Percentiles rank a stretch among this genome's conserved stretches.
phyloP scores from a whole-genome alignment of 2,888 invertebrate species.

The Xestia ashworthii region DNA sequence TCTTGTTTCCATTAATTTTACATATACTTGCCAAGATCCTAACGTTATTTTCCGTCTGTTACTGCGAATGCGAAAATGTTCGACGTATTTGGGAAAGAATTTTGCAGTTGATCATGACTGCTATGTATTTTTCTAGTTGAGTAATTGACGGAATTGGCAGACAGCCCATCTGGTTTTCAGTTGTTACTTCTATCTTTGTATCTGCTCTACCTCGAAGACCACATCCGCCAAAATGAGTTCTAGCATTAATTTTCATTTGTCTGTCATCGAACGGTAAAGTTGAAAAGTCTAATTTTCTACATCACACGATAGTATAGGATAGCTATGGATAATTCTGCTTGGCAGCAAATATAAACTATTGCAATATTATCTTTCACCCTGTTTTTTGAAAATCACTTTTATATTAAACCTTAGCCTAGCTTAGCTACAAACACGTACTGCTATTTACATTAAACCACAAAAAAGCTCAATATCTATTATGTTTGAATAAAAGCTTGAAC shows the following conservation, averaged over 20 bases:
- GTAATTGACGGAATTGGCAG: conserved; percentile 37
- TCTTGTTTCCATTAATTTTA: conserved; percentile 64
- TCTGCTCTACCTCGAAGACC: background rate
- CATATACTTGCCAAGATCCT: conserved; percentile 57
- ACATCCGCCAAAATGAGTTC: background rate
- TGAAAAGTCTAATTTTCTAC: background rate
- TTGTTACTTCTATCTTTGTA: conserved; percentile 10
- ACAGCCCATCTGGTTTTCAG: conserved; percentile 22
- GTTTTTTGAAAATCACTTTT: background rate
- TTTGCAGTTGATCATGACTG: conserved; percentile 26
- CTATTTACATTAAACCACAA: conserved; percentile 40
- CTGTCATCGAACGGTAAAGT: background rate
- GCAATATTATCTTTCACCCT: too few species aligned
- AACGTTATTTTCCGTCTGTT: conserved; percentile 46
- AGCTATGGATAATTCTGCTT: background rate
- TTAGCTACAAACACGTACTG: background rate
- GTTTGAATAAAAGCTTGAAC: conserved; percentile 39
- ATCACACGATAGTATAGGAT: background rate
- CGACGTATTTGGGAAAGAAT: conserved; percentile 26
- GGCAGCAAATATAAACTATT: background rate
- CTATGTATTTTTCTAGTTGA: conserved; percentile 38
- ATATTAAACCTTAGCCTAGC: conserved; percentile 8
- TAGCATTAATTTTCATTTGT: background rate
- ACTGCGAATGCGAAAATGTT: conserved; percentile 44
- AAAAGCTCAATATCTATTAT: conserved; percentile 45